Percentiles rank a stretch among this genome's conserved stretches.
Conservation (phyloP, 2,113 vertebrate species). For the Pholis gunnellus region DNA sequence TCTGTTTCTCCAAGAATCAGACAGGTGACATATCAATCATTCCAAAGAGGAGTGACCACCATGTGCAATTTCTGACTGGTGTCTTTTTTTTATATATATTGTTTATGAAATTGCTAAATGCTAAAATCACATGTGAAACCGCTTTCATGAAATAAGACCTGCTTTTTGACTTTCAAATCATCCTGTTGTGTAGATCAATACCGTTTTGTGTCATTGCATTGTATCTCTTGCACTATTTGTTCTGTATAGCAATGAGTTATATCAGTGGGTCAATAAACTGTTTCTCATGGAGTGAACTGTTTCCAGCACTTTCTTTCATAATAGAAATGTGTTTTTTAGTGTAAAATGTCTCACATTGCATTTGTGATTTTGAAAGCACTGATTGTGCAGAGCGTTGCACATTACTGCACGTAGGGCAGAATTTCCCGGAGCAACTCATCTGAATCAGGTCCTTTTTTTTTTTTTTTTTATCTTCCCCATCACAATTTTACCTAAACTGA, state of each 20-base stretch:
- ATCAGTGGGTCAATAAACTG: constrained; percentile 74
- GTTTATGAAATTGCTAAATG: constrained; percentile 27
- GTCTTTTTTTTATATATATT: constrained; percentile 51
- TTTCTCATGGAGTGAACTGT: constrained; percentile 23
- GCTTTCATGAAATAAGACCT: constrained; percentile 34
- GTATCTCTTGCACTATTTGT: constrained; percentile 73
- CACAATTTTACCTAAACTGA: constrained; percentile 29
- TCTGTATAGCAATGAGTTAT: constrained; percentile 62
- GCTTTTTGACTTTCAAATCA: constrained; percentile 31
- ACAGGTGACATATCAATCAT: constrained; percentile 40
- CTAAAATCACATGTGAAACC: constrained; percentile 30
- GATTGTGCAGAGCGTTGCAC: constrained; percentile 24
- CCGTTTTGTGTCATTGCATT: constrained; percentile 51
- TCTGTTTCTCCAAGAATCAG: constrained; percentile 52
- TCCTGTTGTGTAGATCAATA: constrained; percentile 24
- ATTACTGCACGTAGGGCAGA: constrained; percentile 4
- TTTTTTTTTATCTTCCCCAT: not conserved
- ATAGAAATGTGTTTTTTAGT: not conserved
- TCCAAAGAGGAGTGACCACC: constrained; percentile 61
- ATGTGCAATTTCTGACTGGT: constrained; percentile 66
- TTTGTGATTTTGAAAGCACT: constrained; percentile 13
- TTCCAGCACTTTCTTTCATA: not conserved
- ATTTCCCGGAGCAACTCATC: constrained; percentile 44
- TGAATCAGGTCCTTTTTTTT: constrained; percentile 28
- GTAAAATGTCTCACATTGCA: not conserved